Percentiles rank a stretch among this genome's conserved stretches.
Conservation (phyloP, 2,888 invertebrate genomes). For the Dryobota labecula region DNA sequence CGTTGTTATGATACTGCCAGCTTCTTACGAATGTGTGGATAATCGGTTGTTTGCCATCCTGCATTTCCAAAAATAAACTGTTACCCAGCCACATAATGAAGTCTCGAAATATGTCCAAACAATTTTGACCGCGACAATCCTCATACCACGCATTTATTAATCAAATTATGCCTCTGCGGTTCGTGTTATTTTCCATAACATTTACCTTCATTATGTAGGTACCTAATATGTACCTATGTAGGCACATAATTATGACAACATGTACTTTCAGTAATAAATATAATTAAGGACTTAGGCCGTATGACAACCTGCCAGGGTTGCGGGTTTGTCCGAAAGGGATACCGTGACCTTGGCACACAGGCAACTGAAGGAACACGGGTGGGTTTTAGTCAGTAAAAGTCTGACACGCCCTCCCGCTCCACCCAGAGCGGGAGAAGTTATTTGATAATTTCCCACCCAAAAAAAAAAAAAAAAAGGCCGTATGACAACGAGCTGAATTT, state of each 20-base stretch:
- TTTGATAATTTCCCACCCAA: too few relatives aligned
- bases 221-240: conserved; percentile 25
- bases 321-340: too few relatives aligned
- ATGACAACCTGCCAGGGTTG: too few relatives aligned
- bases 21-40: too few relatives aligned
- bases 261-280: conserved; percentile 13
- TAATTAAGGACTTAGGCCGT: conserved; percentile 12
- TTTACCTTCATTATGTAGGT: conserved; percentile 41
- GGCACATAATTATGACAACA: conserved; percentile 25
- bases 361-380: too few relatives aligned
- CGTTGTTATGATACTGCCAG: too few relatives aligned
- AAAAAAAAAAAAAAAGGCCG: too few relatives aligned
- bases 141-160: conserved; percentile 62
- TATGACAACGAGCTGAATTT: conserved; percentile 1
- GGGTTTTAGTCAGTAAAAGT: too few relatives aligned
- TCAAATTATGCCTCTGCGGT: conserved; percentile 61
- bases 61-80: not conserved
- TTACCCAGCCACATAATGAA: conserved; percentile 2
- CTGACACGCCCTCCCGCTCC: too few relatives aligned
- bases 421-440: too few relatives aligned
- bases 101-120: conserved; percentile 20
- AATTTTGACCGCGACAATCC: conserved; percentile 58
- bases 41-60: too few relatives aligned
- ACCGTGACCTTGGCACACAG: too few relatives aligned
- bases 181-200: conserved; percentile 58